phyloP scores from a whole-genome alignment of 2,113 vertebrate species.

The Psittacara wagleri region DNA sequence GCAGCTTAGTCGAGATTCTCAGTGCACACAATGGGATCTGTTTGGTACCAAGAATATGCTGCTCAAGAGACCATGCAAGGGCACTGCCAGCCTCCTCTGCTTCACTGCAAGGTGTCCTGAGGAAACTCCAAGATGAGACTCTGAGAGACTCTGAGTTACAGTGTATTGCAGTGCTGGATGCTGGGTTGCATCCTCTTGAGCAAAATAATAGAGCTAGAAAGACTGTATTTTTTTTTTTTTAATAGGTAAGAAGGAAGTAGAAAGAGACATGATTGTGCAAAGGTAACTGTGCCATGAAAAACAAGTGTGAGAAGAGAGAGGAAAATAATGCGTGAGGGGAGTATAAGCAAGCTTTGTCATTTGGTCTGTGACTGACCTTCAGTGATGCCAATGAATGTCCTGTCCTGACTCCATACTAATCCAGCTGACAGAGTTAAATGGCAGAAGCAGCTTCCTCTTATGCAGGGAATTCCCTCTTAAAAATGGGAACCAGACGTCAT shows the following conservation, averaged over 20 bases:
- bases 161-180: neutral
- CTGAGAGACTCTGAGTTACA: neutral
- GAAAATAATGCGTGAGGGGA: neutral
- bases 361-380: neutral
- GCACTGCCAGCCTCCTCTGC: neutral
- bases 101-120: neutral
- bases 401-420: neutral
- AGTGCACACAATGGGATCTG: neutral
- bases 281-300: neutral
- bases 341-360: neutral
- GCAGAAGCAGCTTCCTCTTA: neutral
- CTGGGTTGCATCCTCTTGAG: neutral
- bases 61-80: neutral
- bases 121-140: neutral
- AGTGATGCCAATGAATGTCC: neutral
- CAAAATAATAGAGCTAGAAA: neutral
- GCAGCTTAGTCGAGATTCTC: neutral
- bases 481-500: neutral
- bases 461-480: neutral
- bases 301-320: no score
- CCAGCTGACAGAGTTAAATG: neutral
- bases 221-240: neutral
- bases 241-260: neutral
- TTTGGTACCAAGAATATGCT: neutral
- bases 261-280: neutral